These are phyloP conservation scores for Corydoras maculifer DNA, from an alignment of 2,113 vertebrate genomes.

Conservation along the genomic window DNA sequence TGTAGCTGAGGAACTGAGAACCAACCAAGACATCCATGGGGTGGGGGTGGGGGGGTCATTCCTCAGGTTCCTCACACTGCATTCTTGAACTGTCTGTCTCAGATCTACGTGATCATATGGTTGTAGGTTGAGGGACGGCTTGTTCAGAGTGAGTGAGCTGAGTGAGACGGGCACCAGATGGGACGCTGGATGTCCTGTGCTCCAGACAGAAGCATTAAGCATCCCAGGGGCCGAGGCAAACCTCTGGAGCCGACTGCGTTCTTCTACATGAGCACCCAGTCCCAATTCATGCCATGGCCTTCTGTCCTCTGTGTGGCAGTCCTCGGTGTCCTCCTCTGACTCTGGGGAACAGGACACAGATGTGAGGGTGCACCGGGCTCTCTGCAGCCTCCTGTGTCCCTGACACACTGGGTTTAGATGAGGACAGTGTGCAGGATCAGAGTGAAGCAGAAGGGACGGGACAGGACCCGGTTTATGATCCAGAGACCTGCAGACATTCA, in stretches of 20 bases:
- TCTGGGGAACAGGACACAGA: conserved; percentile 6
- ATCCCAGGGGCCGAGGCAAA: conserved; percentile 10
- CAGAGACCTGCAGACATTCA: too few relatives aligned
- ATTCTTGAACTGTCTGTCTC: neutral
- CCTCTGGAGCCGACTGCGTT: conserved; percentile 26
- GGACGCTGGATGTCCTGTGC: conserved; percentile 35
- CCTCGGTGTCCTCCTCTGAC: too few relatives aligned
- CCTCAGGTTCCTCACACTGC: too few relatives aligned
- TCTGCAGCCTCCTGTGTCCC: too few relatives aligned
- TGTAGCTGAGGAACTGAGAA: neutral
- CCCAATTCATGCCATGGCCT: conserved; percentile 10
- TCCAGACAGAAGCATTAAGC: conserved; percentile 16
- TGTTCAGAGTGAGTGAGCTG: too few relatives aligned
- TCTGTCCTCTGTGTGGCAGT: neutral
- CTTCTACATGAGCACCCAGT: conserved; percentile 16
- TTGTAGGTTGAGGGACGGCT: too few relatives aligned
- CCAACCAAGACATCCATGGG: neutral
- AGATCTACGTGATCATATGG: neutral
- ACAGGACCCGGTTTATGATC: conserved; percentile 19
- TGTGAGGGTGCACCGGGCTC: conserved; percentile 8
- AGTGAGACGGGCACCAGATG: conserved; percentile 31
- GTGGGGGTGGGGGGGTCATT: neutral
- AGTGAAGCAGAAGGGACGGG: conserved; percentile 45
- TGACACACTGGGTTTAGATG: too few relatives aligned
- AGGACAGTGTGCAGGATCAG: conserved; percentile 24